phyloP scores from a whole-genome alignment of 2,888 invertebrate species.

The Lasioglossum calceatum region DNA sequence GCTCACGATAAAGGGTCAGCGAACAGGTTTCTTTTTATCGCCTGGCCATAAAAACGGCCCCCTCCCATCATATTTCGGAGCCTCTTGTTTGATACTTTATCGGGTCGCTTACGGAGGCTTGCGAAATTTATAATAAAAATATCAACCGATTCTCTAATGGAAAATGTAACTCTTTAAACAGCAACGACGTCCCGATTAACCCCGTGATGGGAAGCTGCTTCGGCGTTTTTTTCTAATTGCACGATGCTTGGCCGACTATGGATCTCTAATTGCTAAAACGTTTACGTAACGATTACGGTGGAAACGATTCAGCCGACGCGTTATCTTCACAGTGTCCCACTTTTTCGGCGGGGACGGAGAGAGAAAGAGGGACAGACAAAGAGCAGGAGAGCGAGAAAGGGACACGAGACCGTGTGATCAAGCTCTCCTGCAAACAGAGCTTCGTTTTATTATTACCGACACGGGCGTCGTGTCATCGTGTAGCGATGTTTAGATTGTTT shows the following conservation, averaged over 20 bases:
- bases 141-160: not conserved
- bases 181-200: not conserved
- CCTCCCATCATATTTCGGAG: not conserved
- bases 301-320: conserved; percentile 57
- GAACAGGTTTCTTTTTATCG: conserved; percentile 29
- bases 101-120: not conserved
- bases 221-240: conserved; percentile 51
- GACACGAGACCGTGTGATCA: conserved; percentile 2
- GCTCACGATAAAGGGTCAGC: conserved; percentile 28
- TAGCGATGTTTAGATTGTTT: conserved; percentile 15
- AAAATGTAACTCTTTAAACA: not conserved
- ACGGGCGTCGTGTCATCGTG: not conserved
- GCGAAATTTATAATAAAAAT: not conserved
- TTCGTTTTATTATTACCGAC: conserved; percentile 34
- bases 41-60: conserved; percentile 9
- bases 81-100: not conserved
- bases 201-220: not conserved
- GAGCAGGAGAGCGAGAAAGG: not conserved
- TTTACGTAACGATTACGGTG: conserved; percentile 66
- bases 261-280: conserved; percentile 51
- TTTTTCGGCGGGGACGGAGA: conserved; percentile 29
- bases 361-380: conserved; percentile 32
- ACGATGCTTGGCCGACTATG: conserved; percentile 36
- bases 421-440: conserved; percentile 20
- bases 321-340: conserved; percentile 63